Conservation (phyloP, 2,113 vertebrate genomes). For the Osmerus mordax region DNA sequence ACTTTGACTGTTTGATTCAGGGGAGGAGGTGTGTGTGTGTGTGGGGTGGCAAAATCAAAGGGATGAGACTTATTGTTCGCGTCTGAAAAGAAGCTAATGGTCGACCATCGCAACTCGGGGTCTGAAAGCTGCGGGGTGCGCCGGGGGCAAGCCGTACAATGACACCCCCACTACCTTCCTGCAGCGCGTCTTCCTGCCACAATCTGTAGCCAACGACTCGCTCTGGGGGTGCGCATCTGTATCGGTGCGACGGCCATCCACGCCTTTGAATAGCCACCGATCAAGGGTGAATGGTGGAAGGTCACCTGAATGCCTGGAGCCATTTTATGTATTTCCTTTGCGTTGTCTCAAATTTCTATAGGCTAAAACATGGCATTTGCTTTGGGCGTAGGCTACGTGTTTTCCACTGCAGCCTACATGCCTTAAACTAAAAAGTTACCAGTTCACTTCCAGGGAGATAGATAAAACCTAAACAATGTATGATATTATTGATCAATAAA, state of each 20-base stretch:
- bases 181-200: slow-evolving; percentile 78
- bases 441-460: too few species aligned
- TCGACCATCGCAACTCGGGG: slow-evolving; percentile 76
- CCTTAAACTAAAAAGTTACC: too few species aligned
- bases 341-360: background rate
- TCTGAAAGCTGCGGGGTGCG: slow-evolving; percentile 73
- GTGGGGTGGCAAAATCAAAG: slow-evolving; percentile 70
- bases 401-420: too few species aligned
- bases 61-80: slow-evolving; percentile 73
- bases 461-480: too few species aligned
- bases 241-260: slow-evolving; percentile 30
- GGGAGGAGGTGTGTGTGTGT: slow-evolving; percentile 43
- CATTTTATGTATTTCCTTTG: slow-evolving; percentile 6
- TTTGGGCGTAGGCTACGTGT: too few species aligned
- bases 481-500: too few species aligned
- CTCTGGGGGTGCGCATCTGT: slow-evolving; percentile 62
- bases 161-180: slow-evolving; percentile 61
- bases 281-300: slow-evolving; percentile 39
- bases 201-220: slow-evolving; percentile 63
- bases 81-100: slow-evolving; percentile 79
- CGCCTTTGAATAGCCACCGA: slow-evolving; percentile 39
- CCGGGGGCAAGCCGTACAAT: slow-evolving; percentile 64
- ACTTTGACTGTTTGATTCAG: slow-evolving; percentile 64
- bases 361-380: too few species aligned
- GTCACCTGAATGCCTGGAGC: slow-evolving; percentile 40